Conservation (phyloP, 2,113 vertebrate species). For the Rhizomys pruinosus region DNA sequence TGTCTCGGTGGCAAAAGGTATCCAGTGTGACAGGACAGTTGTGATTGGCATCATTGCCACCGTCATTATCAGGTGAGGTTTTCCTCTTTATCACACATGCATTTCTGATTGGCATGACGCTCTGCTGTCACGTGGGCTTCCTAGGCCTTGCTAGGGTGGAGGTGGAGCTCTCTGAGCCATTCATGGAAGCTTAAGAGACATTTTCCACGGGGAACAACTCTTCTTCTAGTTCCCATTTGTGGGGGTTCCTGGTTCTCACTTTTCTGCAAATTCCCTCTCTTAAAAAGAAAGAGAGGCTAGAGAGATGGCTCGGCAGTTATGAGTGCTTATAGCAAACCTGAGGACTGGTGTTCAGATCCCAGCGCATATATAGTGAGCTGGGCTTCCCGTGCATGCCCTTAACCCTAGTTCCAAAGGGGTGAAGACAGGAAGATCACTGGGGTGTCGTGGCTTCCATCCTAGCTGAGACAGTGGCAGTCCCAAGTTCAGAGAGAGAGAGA, state of each 20-base stretch:
- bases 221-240: not conserved
- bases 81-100: not conserved
- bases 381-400: not conserved
- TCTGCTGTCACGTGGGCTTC: fast-evolving
- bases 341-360: not conserved
- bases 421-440: not conserved
- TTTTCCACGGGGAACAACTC: not conserved
- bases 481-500: not conserved
- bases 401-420: not conserved
- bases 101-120: not conserved
- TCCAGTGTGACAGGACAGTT: conserved; percentile 90
- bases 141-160: too few species aligned
- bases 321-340: not conserved
- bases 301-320: not conserved
- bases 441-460: not conserved
- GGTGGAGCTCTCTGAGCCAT: not conserved
- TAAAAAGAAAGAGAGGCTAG: not conserved
- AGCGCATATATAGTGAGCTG: not conserved
- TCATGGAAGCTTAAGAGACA: not conserved
- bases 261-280: not conserved
- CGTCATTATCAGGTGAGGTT: conserved; percentile 92
- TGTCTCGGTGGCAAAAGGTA: conserved; percentile 90
- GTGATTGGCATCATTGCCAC: conserved; percentile 89
- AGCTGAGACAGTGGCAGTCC: not conserved
- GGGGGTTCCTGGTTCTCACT: not conserved